Evolutionary conservation across 2,797 vertebrate genomes (phyloP).

Genomic region (Mionectes olivaceus): DNA sequence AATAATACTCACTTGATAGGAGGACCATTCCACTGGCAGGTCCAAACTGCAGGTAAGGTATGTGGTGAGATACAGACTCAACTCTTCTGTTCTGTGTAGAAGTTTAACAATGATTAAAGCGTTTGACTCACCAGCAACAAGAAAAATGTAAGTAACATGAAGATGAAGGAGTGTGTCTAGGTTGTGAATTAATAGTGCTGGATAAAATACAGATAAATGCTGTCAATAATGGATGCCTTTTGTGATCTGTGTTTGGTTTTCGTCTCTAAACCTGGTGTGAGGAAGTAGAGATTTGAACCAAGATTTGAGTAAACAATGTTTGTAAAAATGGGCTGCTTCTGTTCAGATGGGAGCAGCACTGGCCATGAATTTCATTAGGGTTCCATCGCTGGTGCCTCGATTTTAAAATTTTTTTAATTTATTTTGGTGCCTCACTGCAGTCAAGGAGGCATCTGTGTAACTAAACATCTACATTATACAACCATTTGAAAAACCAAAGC

Average conservation of each 20-base stretch:
- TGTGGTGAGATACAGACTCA: not conserved
- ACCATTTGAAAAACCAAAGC: constrained; percentile 25
- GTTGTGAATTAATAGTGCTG: constrained; percentile 28
- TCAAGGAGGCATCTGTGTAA: constrained; percentile 55
- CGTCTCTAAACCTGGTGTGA: not conserved
- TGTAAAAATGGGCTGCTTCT: constrained; percentile 1
- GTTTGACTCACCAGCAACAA: not conserved
- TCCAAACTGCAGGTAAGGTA: constrained; percentile 11
- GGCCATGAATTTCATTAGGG: not conserved
- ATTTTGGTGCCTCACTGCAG: not conserved
- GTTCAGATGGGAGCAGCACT: constrained; percentile 31
- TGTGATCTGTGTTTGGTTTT: constrained; percentile 33
- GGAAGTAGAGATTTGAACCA: not conserved
- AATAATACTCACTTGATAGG: not conserved
- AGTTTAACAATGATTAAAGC: not conserved
- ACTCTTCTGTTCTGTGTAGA: not conserved
- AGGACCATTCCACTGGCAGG: not conserved
- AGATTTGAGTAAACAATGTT: not conserved
- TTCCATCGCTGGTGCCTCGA: not conserved
- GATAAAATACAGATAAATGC: constrained; percentile 52
- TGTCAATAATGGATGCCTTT: constrained; percentile 56
- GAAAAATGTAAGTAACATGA: constrained; percentile 45
- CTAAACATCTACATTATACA: constrained; percentile 50
- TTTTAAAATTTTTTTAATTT: not conserved
- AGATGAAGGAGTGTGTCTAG: constrained; percentile 40